Evolutionary conservation across 2,113 vertebrate species (phyloP).

Genomic region (Nerophis lumbriciformis): DNA sequence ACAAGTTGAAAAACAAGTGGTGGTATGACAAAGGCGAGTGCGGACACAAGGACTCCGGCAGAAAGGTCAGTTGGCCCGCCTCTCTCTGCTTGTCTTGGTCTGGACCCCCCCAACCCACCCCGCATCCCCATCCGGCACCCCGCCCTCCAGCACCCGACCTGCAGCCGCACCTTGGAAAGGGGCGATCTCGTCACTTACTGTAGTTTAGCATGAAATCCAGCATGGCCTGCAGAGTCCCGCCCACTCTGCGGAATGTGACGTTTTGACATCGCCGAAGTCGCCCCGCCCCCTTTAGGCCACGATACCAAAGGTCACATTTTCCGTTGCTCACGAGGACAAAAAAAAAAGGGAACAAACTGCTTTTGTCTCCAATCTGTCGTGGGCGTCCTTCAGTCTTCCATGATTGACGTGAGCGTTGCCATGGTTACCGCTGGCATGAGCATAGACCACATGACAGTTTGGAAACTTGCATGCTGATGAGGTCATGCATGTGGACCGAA

Average conservation of each 20-base stretch:
- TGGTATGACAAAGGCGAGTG: slow-evolving; percentile 99
- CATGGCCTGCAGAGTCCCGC: no score
- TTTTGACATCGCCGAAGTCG: no score
- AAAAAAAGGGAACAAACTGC: no score
- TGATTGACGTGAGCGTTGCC: no score
- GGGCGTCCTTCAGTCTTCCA: slow-evolving; percentile 18
- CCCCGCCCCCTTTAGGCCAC: no score
- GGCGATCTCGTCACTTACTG: no score
- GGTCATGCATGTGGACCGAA: slow-evolving; percentile 48
- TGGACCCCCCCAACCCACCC: slow-evolving; percentile 28
- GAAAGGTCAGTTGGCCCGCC: slow-evolving; percentile 92
- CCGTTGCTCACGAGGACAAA: no score
- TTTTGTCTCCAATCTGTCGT: slow-evolving; percentile 32
- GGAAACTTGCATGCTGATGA: slow-evolving; percentile 64
- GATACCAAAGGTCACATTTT: no score
- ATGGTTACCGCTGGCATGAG: not conserved
- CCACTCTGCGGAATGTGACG: no score
- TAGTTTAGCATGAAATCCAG: no score
- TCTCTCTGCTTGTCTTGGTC: slow-evolving; percentile 10
- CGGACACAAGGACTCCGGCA: slow-evolving; percentile 98
- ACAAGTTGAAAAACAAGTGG: slow-evolving; percentile 99
- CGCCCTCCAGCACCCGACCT: not conserved
- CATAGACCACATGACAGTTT: slow-evolving; percentile 47
- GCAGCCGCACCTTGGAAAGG: no score
- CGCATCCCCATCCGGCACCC: not conserved